Evolutionary conservation across 2,888 invertebrate genomes (phyloP).

Genomic region (Aphodius granarius): DNA sequence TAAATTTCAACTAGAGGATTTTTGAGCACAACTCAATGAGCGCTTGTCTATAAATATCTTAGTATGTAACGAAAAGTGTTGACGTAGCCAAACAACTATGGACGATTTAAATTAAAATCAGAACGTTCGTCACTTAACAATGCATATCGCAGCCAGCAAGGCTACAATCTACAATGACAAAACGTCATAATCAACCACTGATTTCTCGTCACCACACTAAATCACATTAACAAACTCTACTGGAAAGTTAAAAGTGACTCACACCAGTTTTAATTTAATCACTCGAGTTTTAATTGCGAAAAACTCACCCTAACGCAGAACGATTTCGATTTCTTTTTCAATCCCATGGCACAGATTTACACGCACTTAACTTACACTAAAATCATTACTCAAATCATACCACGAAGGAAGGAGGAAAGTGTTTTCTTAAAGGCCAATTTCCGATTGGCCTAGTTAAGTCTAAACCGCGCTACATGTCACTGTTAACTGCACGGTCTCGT

Average conservation of each 20-base stretch:
- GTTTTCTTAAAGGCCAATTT: constrained; percentile 3
- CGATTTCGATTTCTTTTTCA: constrained; percentile 21
- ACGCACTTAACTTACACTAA: neutral
- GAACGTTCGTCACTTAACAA: neutral
- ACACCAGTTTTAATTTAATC: neutral
- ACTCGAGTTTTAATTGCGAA: neutral
- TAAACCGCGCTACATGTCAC: constrained; percentile 1
- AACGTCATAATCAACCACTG: neutral
- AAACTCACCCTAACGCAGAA: constrained; percentile 23
- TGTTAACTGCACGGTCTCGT: too few relatives aligned
- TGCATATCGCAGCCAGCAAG: neutral
- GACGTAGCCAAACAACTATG: neutral
- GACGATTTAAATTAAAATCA: neutral
- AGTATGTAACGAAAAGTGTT: neutral
- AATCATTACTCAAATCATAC: neutral
- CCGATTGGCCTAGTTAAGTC: constrained; percentile 8
- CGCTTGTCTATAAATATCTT: neutral
- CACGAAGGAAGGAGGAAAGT: neutral
- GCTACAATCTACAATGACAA: neutral
- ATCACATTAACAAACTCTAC: neutral
- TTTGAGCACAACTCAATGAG: neutral
- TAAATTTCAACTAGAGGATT: too few relatives aligned
- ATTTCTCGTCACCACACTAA: neutral
- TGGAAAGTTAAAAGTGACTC: neutral
- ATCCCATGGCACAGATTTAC: constrained; percentile 5